A percentile compares a stretch with the other conserved stretches of the same genome.
These are phyloP conservation scores for Bombus affinis DNA, from an alignment of 1,140 invertebrate species.

Conservation along the genomic window DNA sequence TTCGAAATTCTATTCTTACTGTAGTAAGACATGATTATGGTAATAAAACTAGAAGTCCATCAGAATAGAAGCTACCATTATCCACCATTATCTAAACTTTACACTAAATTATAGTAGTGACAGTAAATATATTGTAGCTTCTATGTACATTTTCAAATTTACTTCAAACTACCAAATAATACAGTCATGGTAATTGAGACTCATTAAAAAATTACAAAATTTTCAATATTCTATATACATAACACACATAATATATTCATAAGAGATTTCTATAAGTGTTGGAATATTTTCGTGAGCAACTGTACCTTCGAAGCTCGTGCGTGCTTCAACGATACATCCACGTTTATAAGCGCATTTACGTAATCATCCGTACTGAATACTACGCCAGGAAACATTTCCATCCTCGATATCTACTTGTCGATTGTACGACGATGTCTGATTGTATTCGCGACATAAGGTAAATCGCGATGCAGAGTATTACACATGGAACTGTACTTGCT, in stretches of 20 bases:
- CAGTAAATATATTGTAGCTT: too few relatives aligned
- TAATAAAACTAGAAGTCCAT: too few relatives aligned
- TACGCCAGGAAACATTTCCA: constrained; percentile 8
- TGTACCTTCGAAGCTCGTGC: background rate
- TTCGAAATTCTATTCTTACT: background rate
- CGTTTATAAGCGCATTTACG: constrained; percentile 20
- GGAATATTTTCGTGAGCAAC: too few relatives aligned
- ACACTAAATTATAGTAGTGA: too few relatives aligned
- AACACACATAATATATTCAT: too few relatives aligned
- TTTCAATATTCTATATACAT: too few relatives aligned
- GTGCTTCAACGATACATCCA: constrained; percentile 6
- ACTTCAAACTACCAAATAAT: background rate
- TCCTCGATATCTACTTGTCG: constrained; percentile 19
- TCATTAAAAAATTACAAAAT: background rate
- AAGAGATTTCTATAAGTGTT: too few relatives aligned
- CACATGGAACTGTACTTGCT: background rate
- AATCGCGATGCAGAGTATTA: background rate
- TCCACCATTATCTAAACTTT: background rate
- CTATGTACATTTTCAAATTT: background rate
- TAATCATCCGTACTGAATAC: background rate
- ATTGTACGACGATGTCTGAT: constrained; percentile 16
- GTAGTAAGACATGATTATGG: background rate
- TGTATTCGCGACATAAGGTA: constrained; percentile 16
- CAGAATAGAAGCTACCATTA: background rate
- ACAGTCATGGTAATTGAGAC: background rate